Base-by-base conservation (phyloP, 2,888 invertebrate genomes). In the Yponomeuta plumbellus region DNA sequence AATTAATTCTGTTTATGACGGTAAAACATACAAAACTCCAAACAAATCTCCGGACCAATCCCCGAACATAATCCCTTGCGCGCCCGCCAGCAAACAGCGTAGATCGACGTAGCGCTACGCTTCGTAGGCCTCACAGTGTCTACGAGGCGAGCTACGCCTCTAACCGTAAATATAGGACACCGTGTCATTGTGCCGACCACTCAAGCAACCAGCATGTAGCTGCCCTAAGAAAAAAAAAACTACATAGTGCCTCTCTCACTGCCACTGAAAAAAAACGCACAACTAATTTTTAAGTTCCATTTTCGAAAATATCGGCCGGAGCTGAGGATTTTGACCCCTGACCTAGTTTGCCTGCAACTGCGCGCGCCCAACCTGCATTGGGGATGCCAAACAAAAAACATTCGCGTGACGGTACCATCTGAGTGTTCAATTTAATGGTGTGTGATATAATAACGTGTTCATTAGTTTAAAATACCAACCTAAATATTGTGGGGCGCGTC, bases 71-170 rank as follows among this genome's bases (percentile, higher is more conserved):
- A 67, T 72, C 73, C 80, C 71, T 64, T 72, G 73, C 34, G 61
- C 26, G 26, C 59, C 26, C 61, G 22, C 22, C 61, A 72, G 73
- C 75, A 80, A 77, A 77, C 80, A 80, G 76, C 79, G 78, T 75
- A 76, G 75, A 80, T 77, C 80, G 80, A 78, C 85, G 84, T 86
- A 86, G 84, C 82, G 80, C 85, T 85, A 84, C 84, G 84, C 74
- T 74, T 80, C 86, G 88, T 89, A 89, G 88, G 87, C 88, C 85
- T 81, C 77, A 79, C 86, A 88, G 86, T 85, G 85, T 83, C 85
- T 85, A 85, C 86, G 83, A 75, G 76, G 78, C 40, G 64, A 34
- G 52, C 52, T 40, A 26, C 20, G 34, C 65, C 64, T 26, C 66
- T 13, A 67, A 20, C 62, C 26, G 61, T 57, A 73, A 74, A 84